These are phyloP conservation scores for Andrena bicolor DNA, from an alignment of 2,888 invertebrate genomes.

Conservation along the genomic window DNA sequence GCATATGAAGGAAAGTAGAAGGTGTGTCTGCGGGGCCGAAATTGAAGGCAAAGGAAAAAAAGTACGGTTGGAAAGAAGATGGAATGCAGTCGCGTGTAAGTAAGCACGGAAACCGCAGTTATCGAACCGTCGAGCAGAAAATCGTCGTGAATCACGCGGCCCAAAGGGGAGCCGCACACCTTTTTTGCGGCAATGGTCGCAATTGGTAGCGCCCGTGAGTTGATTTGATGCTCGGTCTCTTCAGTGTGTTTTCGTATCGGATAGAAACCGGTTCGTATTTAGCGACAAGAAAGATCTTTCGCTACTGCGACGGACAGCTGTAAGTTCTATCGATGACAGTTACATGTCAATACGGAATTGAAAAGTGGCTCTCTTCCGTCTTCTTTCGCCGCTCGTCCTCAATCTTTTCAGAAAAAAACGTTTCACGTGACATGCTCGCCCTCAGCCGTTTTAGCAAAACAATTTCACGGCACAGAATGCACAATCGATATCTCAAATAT, in stretches of 20 bases:
- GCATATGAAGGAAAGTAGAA: conserved; percentile 14
- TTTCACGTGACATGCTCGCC: no score
- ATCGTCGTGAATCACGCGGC: conserved; percentile 58
- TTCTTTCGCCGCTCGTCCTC: background rate
- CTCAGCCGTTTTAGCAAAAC: no score
- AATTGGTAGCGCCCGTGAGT: conserved; percentile 79
- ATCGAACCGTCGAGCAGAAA: conserved; percentile 69
- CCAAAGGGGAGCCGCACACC: conserved; percentile 77
- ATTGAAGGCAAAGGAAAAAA: conserved; percentile 16
- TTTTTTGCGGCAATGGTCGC: conserved; percentile 80
- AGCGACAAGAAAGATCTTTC: conserved; percentile 56
- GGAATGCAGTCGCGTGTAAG: conserved; percentile 59
- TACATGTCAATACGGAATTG: conserved; percentile 84
- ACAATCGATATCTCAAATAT: background rate
- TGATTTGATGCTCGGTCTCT: conserved; percentile 71
- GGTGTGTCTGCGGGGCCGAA: conserved; percentile 26
- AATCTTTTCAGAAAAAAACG: no score
- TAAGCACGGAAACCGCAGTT: conserved; percentile 54
- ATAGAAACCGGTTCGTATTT: conserved; percentile 66
- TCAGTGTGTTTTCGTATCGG: conserved; percentile 46
- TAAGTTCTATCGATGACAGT: conserved; percentile 80
- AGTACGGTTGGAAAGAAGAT: conserved; percentile 29
- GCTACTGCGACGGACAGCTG: conserved; percentile 62
- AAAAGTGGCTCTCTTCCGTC: conserved; percentile 69
- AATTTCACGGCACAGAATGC: no score